These are phyloP conservation scores for Poeciliopsis retropinna DNA, from an alignment of 2,113 vertebrate genomes.

Conservation along the genomic window DNA sequence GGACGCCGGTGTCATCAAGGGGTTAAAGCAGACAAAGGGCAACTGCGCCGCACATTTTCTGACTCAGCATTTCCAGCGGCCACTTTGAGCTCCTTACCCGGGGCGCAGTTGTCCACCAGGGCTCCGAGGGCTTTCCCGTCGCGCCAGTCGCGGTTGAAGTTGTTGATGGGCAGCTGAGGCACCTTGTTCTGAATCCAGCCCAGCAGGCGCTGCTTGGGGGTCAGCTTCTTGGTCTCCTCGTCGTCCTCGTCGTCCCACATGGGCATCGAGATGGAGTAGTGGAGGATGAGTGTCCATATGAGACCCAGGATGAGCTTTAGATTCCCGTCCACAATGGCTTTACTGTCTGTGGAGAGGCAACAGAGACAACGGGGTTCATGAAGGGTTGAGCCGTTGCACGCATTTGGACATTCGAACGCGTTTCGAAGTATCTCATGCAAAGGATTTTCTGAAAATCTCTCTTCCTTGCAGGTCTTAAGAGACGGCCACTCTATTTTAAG, in stretches of 20 bases:
- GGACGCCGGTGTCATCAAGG: no score
- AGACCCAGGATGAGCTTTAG: conserved; percentile 95
- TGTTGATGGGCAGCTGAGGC: conserved; percentile 93
- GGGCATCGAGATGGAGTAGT: conserved; percentile 98
- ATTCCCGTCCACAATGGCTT: conserved; percentile 96
- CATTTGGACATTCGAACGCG: neutral
- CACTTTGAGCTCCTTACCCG: conserved; percentile 77
- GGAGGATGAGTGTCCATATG: conserved; percentile 96
- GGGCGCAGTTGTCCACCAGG: conserved; percentile 93
- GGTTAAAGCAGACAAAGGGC: conserved; percentile 6
- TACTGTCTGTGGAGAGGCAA: conserved; percentile 85
- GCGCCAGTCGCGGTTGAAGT: conserved; percentile 93
- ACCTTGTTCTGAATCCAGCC: conserved; percentile 98
- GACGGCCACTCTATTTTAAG: conserved; percentile 50
- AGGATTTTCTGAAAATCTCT: conserved; percentile 13
- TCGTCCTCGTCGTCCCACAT: conserved; percentile 98
- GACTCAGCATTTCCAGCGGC: conserved; percentile 51
- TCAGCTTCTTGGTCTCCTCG: conserved; percentile 89
- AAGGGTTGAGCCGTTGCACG: conserved; percentile 27
- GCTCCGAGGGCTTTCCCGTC: conserved; percentile 93
- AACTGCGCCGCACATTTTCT: conserved; percentile 16
- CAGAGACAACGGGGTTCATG: conserved; percentile 26
- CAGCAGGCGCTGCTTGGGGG: conserved; percentile 92
- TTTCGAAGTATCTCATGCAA: neutral
- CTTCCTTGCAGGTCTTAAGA: conserved; percentile 17